phyloP scores from a whole-genome alignment of 2,888 invertebrate species.

The Troides aeacus region DNA sequence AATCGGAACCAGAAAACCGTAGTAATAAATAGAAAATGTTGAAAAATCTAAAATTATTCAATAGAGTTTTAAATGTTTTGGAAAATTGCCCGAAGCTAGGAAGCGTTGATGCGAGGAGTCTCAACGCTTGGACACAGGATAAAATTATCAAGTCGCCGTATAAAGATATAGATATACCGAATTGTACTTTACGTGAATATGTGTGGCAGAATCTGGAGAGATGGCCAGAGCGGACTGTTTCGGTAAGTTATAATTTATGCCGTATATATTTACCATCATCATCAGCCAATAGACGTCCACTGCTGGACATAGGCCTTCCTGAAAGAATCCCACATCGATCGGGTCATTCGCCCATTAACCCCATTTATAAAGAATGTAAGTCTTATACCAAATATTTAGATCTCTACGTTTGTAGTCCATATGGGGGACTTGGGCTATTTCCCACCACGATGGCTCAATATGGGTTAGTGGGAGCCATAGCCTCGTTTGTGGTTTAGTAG shows the following conservation, averaged over 20 bases:
- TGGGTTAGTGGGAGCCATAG: no score
- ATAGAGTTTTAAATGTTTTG: constrained; percentile 42
- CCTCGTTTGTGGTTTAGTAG: no score
- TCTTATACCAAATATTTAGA: no score
- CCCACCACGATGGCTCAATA: no score
- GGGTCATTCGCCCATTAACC: no score
- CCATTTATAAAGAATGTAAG: no score
- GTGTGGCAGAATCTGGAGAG: constrained; percentile 82
- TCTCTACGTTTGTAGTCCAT: no score
- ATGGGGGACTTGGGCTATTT: no score
- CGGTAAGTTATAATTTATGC: constrained; percentile 68
- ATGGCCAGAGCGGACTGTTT: constrained; percentile 82
- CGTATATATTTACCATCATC: no score
- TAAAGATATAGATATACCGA: constrained; percentile 72
- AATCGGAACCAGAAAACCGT: not conserved
- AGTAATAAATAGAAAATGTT: constrained; percentile 30
- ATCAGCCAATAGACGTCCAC: no score
- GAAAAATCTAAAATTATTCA: constrained; percentile 48
- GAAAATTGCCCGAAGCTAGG: constrained; percentile 33
- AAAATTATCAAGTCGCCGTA: constrained; percentile 72
- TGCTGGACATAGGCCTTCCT: no score
- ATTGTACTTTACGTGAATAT: constrained; percentile 79
- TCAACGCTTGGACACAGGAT: constrained; percentile 61
- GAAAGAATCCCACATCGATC: no score
- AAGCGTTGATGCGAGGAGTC: constrained; percentile 44